These are phyloP conservation scores for Heteropelma amictum DNA, from an alignment of 2,888 invertebrate species.

Conservation along the genomic window DNA sequence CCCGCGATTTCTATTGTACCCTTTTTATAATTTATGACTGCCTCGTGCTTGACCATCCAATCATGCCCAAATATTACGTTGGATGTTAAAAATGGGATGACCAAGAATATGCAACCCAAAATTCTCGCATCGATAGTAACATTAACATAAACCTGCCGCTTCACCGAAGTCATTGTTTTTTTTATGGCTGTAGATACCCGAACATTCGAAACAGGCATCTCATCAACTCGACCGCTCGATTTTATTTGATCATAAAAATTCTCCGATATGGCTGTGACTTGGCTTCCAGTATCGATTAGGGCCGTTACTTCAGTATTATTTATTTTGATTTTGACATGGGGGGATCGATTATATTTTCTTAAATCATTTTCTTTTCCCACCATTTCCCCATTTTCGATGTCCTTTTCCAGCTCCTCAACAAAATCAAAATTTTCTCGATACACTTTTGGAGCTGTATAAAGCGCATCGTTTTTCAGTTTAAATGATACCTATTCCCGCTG, in stretches of 20 bases:
- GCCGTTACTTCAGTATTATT: background rate
- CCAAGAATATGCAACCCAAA: no score
- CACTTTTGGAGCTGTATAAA: background rate
- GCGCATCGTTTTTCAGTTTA: background rate
- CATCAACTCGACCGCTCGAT: background rate
- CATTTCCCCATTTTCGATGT: background rate
- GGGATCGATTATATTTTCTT: background rate
- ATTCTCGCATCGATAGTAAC: no score
- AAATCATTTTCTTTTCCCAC: no score
- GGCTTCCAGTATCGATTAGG: background rate
- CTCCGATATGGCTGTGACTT: slow-evolving; percentile 12
- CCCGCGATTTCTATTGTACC: no score
- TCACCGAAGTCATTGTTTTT: slow-evolving; percentile 28
- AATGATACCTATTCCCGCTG: no score
- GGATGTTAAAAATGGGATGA: no score
- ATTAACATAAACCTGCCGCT: slow-evolving; percentile 5
- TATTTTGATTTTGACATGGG: slow-evolving; percentile 1
- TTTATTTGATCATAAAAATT: slow-evolving; percentile 13
- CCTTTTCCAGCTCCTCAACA: background rate
- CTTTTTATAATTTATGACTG: no score
- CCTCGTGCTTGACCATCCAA: no score
- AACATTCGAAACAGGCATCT: slow-evolving; percentile 23
- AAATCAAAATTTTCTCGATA: background rate
- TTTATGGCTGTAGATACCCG: slow-evolving; percentile 21
- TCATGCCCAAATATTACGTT: no score